A percentile compares a stretch with the other conserved stretches of the same genome.
These are phyloP conservation scores for Chloebia gouldiae DNA, from an alignment of 2,113 vertebrate species.

Conservation along the genomic window DNA sequence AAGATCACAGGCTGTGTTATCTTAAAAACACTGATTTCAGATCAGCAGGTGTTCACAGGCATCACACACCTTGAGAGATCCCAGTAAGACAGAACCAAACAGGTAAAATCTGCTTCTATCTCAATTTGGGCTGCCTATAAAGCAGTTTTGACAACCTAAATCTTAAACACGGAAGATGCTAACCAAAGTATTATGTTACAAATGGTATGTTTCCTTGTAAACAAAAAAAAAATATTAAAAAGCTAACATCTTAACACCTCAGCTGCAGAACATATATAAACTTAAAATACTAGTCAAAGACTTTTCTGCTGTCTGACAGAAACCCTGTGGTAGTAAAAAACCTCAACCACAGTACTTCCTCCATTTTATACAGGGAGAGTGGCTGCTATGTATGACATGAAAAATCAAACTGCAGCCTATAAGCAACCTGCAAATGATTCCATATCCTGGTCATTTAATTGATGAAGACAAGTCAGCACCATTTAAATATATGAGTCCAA, in stretches of 20 bases:
- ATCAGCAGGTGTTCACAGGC: constrained; percentile 40
- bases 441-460: neutral
- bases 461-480: neutral
- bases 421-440: neutral
- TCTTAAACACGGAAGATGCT: constrained; percentile 53
- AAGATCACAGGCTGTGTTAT: constrained; percentile 64
- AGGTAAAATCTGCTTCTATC: constrained; percentile 70
- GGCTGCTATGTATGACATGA: neutral
- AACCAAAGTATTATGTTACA: constrained; percentile 14
- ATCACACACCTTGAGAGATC: constrained; percentile 39
- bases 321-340: neutral
- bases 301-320: neutral
- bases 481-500: neutral
- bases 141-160: constrained; percentile 47
- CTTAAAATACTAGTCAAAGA: neutral
- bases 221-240: neutral
- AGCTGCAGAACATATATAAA: neutral
- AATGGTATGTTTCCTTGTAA: neutral
- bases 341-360: neutral
- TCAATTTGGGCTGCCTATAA: constrained; percentile 33
- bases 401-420: neutral
- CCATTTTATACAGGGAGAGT: neutral
- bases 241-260: neutral
- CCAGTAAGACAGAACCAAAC: constrained; percentile 57
- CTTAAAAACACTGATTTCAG: constrained; percentile 61